Conservation (phyloP, 2,113 vertebrate genomes). For the Pygoscelis antarcticus region DNA sequence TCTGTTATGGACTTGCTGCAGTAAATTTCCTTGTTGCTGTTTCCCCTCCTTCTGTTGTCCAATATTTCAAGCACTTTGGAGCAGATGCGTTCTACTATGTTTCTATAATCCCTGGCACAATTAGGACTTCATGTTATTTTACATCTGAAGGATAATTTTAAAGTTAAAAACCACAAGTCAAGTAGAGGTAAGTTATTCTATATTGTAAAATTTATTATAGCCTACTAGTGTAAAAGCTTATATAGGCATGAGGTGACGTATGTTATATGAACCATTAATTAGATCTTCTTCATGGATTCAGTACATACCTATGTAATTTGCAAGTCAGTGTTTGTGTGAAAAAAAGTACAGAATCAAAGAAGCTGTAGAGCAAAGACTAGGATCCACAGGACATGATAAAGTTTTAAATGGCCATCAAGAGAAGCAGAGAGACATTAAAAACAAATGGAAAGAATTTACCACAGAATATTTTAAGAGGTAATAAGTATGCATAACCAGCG, state of each 20-base stretch:
- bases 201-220: background rate
- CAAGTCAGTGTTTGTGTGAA: background rate
- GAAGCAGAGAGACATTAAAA: background rate
- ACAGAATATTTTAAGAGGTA: background rate
- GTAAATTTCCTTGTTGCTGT: background rate
- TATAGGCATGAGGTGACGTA: background rate
- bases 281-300: background rate
- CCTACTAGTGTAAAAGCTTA: background rate
- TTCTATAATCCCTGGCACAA: background rate
- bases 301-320: background rate
- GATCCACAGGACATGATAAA: background rate
- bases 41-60: background rate
- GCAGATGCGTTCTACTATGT: background rate
- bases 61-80: background rate
- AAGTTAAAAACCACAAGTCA: background rate
- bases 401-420: background rate
- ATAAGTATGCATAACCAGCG: background rate
- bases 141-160: background rate
- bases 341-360: background rate
- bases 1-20: background rate
- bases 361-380: background rate
- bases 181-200: background rate
- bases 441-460: background rate
- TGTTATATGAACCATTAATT: background rate
- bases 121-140: background rate